Evolutionary conservation across 2,797 vertebrate genomes (phyloP), one percentile per base, ranked within the genome.

Genomic region (Diplodus sargus): DNA sequence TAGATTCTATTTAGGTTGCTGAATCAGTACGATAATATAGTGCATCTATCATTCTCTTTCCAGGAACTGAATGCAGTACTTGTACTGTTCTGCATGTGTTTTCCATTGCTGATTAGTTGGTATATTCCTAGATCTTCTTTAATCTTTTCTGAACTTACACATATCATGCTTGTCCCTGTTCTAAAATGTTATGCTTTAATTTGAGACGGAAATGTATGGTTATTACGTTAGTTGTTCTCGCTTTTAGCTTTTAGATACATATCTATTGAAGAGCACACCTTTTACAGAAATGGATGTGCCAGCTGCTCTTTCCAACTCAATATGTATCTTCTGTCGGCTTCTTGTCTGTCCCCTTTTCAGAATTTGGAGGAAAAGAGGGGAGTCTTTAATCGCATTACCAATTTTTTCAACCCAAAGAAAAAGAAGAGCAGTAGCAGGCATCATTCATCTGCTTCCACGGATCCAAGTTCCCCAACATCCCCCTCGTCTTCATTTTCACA

Each of bases 291-390:
- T 58, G 57, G 28, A 25, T 74, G 53, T 52, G 61, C 1, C 45
- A 2, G 22, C 48, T 70, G 23, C 13, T 74, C 28, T 66, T 12
- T 53, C 48, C 28, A 52, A 9, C 57, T 86, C 20, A 69, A 8
- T 66, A 16, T 72, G 78, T n/a, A 61, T 66, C 12, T 79, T 28
- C 12, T 57, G 4, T 78, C 23, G 78, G 34, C 39, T 64, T 45
- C 68, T 63, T 82, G 42, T 73, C 1, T 85, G 57, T 81, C 10
- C 2, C 56, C 64, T 78, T 39, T 39, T 43, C 81, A 95, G 94
- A 93, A 74, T 86, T 90, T 90, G 0, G 94, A 93, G 13, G 93
- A 95, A 30, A 95, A 91, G 70, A 86, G n/a, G 48, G 89, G 93
- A 4, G 2, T 95, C 79, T 4, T 96, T 0, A 82, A 78, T 34